Evolutionary conservation across 2,797 vertebrate genomes (phyloP), one percentile per base, ranked within the genome.

Genomic region (Enteromius afrohamiltoni): DNA sequence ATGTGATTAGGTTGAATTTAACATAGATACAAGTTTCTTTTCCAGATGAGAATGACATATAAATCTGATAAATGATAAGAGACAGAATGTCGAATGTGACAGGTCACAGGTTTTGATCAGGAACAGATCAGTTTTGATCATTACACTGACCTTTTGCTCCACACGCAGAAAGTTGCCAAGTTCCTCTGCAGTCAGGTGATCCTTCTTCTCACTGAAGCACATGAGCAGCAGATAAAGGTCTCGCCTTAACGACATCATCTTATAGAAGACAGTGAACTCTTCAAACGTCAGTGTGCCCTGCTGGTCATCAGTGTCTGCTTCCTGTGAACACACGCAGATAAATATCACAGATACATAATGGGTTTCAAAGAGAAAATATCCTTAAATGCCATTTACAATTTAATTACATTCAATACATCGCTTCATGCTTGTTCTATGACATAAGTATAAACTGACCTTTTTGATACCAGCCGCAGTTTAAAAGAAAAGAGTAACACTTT

Each of bases 261-360:
- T 98, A 92, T 99, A 99, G 92, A 99, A 99, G 81, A 99, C 97
- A 0, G 96, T 97, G 91, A 99, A 99, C 80, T 99, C 98, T 79
- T 98, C 97, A 67, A 98, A 99, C 0, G 97, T 98, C 85, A 99
- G 86, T 0, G 97, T 97, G 83, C 98, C 98, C 88, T 98, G 97
- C 85, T 98, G 97, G 83, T 99, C 97, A 77, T 99, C 98, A 0
- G 98, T 98, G 91, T 99, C 98, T 2, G 98, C 98, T 90, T 99
- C 98, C 98, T 99, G 91, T 84, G 51, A 51, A 53, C 14, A 60
- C 69, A 83, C 1, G 14, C 26, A 23, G 40, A 62, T 0, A 73
- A 0, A 49, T 55, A 73, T 13, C 53, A 49, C 67, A 51, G 13
- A 3, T 47, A 16, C n/a, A 31, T 47, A 55, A 34, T 14, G n/a